phyloP scores from a whole-genome alignment of 1,140 invertebrate species.

The Eumaeus atala region DNA sequence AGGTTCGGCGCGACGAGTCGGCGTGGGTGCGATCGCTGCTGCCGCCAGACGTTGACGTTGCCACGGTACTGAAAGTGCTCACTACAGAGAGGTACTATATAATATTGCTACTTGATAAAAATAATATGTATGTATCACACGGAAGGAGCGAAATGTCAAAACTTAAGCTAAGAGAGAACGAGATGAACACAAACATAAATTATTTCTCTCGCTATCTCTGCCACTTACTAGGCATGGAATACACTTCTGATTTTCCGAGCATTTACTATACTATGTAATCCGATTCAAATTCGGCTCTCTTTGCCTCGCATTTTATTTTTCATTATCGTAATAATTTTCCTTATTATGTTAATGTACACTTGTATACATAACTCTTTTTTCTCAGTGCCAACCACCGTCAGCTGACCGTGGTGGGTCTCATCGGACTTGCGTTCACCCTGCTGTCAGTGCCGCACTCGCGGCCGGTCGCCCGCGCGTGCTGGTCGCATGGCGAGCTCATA shows the following conservation, averaged over 20 bases:
- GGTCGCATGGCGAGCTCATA: conserved; percentile 47
- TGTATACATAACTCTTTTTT: conserved; percentile 4
- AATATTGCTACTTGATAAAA: conserved; percentile 2
- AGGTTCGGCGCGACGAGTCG: conserved; percentile 33
- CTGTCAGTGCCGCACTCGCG: conserved; percentile 32
- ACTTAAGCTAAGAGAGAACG: too few species aligned
- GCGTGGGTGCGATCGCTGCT: conserved; percentile 41
- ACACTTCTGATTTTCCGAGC: too few species aligned
- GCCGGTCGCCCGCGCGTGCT: conserved; percentile 32
- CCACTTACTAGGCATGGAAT: too few species aligned
- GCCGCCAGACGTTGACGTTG: conserved; percentile 39
- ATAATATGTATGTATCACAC: too few species aligned
- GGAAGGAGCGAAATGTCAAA: too few species aligned
- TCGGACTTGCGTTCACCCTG: conserved; percentile 43
- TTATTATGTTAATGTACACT: not conserved
- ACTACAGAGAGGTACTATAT: conserved; percentile 50
- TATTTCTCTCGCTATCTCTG: too few species aligned
- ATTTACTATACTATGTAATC: too few species aligned
- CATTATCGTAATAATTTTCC: too few species aligned
- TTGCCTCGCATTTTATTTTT: too few species aligned
- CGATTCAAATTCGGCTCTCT: too few species aligned
- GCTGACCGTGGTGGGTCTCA: conserved; percentile 45
- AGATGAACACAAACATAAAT: too few species aligned
- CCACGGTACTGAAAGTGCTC: conserved; percentile 43
- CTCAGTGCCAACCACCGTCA: conserved; percentile 45